Evolutionary conservation across 2,113 vertebrate species (phyloP).

Genomic region (Brachirus orientalis): DNA sequence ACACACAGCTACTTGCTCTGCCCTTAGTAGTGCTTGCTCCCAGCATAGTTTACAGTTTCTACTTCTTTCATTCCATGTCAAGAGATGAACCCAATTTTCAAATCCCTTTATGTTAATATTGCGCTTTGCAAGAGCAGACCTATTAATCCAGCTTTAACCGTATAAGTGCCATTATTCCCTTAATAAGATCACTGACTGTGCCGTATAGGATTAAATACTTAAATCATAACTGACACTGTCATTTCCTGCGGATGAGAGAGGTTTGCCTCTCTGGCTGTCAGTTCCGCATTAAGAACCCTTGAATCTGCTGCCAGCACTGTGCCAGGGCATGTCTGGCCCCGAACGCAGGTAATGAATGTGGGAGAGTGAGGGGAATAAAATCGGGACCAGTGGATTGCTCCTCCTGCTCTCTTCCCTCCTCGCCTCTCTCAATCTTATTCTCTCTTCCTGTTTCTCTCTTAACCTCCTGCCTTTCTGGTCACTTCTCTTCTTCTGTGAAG

Average conservation of each 20-base stretch:
- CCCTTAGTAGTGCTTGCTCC: constrained; percentile 34
- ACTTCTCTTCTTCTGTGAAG: constrained; percentile 64
- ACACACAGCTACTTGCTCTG: constrained; percentile 34
- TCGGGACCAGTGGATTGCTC: constrained; percentile 60
- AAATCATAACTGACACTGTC: constrained; percentile 84
- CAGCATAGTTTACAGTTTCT: constrained; percentile 61
- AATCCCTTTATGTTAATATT: constrained; percentile 88
- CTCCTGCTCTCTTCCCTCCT: constrained; percentile 49
- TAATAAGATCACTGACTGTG: constrained; percentile 86
- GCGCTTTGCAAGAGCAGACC: constrained; percentile 79
- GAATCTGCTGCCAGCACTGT: constrained; percentile 65
- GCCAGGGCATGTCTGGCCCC: constrained; percentile 40
- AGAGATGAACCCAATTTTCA: constrained; percentile 74
- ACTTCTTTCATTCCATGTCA: constrained; percentile 72
- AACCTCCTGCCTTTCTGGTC: constrained; percentile 52
- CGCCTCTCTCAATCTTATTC: constrained; percentile 50
- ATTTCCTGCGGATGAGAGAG: constrained; percentile 78
- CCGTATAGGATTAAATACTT: constrained; percentile 86
- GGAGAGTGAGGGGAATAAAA: constrained; percentile 70
- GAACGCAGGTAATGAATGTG: constrained; percentile 73
- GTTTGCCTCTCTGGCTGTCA: constrained; percentile 73
- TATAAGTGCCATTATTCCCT: constrained; percentile 85
- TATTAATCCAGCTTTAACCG: constrained; percentile 86
- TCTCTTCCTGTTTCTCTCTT: constrained; percentile 38
- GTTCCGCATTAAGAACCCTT: constrained; percentile 78